phyloP scores from a whole-genome alignment of 2,113 vertebrate species.

The Lutjanus erythropterus region DNA sequence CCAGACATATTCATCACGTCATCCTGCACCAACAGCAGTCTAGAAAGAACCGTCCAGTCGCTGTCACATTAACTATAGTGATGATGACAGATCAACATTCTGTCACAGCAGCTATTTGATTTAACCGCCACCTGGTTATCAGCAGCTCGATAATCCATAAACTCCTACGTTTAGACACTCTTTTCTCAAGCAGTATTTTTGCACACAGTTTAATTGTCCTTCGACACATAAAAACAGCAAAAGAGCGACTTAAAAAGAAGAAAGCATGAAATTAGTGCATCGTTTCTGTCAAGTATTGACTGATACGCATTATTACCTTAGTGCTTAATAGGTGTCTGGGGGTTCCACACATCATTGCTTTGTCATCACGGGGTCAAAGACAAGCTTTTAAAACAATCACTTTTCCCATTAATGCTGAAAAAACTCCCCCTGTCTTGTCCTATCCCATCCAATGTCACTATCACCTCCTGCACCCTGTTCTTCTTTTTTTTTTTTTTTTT shows the following conservation, averaged over 20 bases:
- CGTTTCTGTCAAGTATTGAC: constrained; percentile 23
- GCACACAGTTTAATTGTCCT: neutral
- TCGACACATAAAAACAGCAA: neutral
- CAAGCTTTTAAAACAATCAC: constrained; percentile 80
- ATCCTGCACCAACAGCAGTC: constrained; percentile 13
- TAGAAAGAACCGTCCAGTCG: constrained; percentile 6
- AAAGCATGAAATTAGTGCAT: constrained; percentile 2
- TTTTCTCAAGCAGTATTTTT: neutral
- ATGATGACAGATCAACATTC: constrained; percentile 35
- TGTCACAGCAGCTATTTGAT: neutral
- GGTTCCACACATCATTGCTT: constrained; percentile 58
- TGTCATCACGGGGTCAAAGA: constrained; percentile 76
- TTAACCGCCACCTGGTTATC: neutral
- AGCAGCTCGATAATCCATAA: neutral
- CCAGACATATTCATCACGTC: constrained; percentile 59
- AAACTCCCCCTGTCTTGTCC: constrained; percentile 61
- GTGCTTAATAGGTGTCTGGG: constrained; percentile 59
- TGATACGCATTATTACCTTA: constrained; percentile 47
- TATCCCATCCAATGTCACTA: constrained; percentile 63
- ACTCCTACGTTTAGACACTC: neutral
- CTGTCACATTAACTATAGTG: constrained; percentile 11
- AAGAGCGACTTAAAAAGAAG: constrained; percentile 3
- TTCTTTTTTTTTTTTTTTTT: constrained; percentile 16
- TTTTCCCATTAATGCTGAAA: constrained; percentile 71
- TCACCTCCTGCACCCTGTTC: constrained; percentile 57